These are phyloP conservation scores for Falco naumanni DNA, from an alignment of 2,797 vertebrate genomes.

Conservation along the genomic window DNA sequence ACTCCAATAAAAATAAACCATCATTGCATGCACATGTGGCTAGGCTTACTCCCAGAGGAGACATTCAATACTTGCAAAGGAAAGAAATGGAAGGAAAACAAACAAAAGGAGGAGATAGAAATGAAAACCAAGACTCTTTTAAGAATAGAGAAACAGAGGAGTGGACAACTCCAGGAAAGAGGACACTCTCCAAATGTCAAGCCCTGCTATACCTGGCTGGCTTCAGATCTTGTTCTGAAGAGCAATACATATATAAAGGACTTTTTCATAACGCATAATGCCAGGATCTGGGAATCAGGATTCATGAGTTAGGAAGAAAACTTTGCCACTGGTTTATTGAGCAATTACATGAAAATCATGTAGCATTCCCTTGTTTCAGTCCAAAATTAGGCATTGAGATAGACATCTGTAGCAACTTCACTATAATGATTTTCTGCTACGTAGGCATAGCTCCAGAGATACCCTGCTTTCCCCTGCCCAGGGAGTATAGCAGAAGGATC, in stretches of 20 bases:
- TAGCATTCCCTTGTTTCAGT: not conserved
- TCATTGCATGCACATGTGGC: conserved; percentile 15
- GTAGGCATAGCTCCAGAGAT: not conserved
- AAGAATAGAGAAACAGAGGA: conserved; percentile 16
- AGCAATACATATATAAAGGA: not conserved
- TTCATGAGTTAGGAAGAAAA: not conserved
- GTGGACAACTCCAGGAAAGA: not conserved
- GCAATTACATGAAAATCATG: not conserved
- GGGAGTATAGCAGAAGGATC: not conserved
- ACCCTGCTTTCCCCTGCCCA: not conserved
- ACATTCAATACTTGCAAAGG: conserved; percentile 45
- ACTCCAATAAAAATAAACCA: conserved; percentile 48
- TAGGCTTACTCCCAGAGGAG: conserved; percentile 38
- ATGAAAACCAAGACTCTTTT: conserved; percentile 34
- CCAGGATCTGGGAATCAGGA: not conserved
- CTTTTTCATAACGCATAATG: not conserved
- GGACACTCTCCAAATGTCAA: not conserved
- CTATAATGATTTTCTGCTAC: not conserved
- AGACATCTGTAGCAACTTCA: not conserved
- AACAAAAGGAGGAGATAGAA: conserved; percentile 47
- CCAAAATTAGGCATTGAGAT: not conserved
- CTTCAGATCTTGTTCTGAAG: not conserved
- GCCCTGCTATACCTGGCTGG: not conserved
- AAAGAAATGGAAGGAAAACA: conserved; percentile 57
- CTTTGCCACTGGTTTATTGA: not conserved